These are phyloP conservation scores for Tromatobia lineatoria DNA, from an alignment of 2,888 invertebrate species.

Conservation along the genomic window DNA sequence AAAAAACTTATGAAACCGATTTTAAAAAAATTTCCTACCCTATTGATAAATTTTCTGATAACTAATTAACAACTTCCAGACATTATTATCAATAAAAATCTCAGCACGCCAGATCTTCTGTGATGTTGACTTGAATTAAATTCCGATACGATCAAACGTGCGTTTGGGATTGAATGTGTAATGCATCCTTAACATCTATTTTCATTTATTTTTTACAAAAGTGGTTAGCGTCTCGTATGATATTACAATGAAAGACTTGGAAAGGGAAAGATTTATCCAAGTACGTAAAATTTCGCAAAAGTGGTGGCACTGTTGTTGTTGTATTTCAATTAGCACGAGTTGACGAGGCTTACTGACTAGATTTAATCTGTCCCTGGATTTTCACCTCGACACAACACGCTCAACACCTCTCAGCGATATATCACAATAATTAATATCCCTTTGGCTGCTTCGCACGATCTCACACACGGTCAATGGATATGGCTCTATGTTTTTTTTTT, in stretches of 20 bases:
- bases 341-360: conserved; percentile 56
- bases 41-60: too few relatives aligned
- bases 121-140: too few relatives aligned
- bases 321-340: conserved; percentile 20
- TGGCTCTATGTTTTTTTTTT: conserved; percentile 9
- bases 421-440: conserved; percentile 45
- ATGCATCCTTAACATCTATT: neutral
- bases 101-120: too few relatives aligned
- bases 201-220: conserved; percentile 41
- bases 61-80: too few relatives aligned
- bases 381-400: neutral
- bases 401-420: conserved; percentile 31
- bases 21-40: too few relatives aligned
- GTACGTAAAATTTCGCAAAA: conserved; percentile 21
- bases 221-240: conserved; percentile 22
- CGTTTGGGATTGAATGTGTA: too few relatives aligned
- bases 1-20: too few relatives aligned
- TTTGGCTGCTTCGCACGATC: conserved; percentile 35
- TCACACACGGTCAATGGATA: conserved; percentile 46
- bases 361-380: conserved; percentile 60
- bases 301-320: conserved; percentile 43
- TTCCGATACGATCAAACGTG: too few relatives aligned
- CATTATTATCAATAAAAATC: too few relatives aligned
- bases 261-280: conserved; percentile 18
- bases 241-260: conserved; percentile 18